Base-by-base conservation (phyloP, 2,888 invertebrate species). In the Autographa pulchrina region DNA sequence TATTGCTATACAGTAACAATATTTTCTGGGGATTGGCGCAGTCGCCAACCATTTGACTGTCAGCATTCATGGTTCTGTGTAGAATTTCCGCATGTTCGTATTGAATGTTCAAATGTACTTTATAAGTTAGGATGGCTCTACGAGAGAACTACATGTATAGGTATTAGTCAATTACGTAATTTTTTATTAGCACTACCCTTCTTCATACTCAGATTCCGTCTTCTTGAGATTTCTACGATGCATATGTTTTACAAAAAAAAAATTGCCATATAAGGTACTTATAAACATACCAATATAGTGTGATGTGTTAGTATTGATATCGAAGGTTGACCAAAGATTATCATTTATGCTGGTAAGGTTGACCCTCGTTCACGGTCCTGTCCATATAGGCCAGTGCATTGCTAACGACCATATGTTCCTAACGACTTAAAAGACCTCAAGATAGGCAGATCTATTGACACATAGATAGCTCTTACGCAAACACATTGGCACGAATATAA, bases 331-430 rank as follows among this genome's bases (percentile, higher is more conserved):
- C 52, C 56, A 38, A 11, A 38, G 38, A 38, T 38, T 38, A 38
- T 38, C 38, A 38, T 11, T 38, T 38, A 11, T 38, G 11, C 38
- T 38, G 38, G 38, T 38, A 11, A 52, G 38, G 18, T 67, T 58
- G 59, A 62, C 56, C 56, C 25, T 62, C 59, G 38, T 62, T 71
- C 70, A 72, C 52, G 74, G 65, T 65, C 48, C 41, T 69, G 25
- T 25, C 74, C 77, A 60, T 84, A 65, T 25, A 56, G 76, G 70
- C 70, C 74, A 79, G 38, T 59, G 25, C 41, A 65, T 66, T 68
- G 58, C 31, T 52, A 65, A 25, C 65, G 62, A 80, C 72, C 82
- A 82, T 82, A 84, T 82, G 82, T 63, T 76, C 14, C 32, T 38
- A 31, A 48, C 73, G 54, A 64, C 20, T 65, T 59, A 38, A 43